These are phyloP conservation scores for Baronia brevicornis DNA, from an alignment of 2,888 invertebrate genomes.

Conservation along the genomic window DNA sequence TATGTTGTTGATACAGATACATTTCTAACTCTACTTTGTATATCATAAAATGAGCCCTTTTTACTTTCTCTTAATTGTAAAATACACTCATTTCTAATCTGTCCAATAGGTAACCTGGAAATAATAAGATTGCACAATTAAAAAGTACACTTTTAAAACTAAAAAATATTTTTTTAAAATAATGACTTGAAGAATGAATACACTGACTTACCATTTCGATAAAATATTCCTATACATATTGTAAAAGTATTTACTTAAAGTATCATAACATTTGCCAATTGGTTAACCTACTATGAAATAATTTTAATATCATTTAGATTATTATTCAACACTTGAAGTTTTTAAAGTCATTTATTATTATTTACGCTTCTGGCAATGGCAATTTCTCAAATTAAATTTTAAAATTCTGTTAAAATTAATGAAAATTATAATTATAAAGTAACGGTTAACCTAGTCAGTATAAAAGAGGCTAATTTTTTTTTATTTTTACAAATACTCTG, in stretches of 20 bases:
- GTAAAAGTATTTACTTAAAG: slow-evolving; percentile 13
- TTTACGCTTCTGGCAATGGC: too few species aligned
- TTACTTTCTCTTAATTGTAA: slow-evolving; percentile 25
- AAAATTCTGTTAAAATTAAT: slow-evolving; percentile 14
- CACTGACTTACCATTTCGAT: slow-evolving; percentile 40
- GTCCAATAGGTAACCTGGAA: slow-evolving; percentile 43
- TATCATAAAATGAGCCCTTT: slow-evolving; percentile 16
- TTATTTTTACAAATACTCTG: too few species aligned
- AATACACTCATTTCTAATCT: slow-evolving; percentile 33
- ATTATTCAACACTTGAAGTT: too few species aligned
- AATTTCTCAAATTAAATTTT: too few species aligned
- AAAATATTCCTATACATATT: slow-evolving; percentile 50
- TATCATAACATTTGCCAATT: too few species aligned
- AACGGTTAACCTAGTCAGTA: too few species aligned
- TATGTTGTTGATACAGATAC: slow-evolving; percentile 45
- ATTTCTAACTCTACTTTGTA: slow-evolving; percentile 25
- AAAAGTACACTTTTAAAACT: neutral
- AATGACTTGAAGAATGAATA: neutral
- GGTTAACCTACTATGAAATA: too few species aligned
- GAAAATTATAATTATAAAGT: slow-evolving; percentile 20
- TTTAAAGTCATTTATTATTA: too few species aligned
- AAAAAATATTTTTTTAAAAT: neutral
- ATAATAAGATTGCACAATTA: slow-evolving; percentile 1
- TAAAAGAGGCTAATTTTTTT: too few species aligned
- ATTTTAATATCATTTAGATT: too few species aligned